Evolutionary conservation across 35 echinoderm and acorn worm species (phyloP).

Genomic region (Strongylocentrotus purpuratus): DNA sequence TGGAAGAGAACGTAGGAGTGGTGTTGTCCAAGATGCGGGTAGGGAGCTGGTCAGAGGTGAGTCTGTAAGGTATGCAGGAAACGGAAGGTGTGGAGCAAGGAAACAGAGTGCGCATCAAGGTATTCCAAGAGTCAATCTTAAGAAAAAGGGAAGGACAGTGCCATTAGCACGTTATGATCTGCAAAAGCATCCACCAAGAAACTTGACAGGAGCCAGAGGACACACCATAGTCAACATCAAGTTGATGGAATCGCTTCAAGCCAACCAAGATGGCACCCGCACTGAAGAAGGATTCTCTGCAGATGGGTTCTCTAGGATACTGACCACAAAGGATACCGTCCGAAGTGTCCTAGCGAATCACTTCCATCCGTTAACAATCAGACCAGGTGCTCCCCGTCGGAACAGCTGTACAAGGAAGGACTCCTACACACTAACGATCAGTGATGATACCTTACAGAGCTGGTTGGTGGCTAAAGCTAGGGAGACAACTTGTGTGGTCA

Average conservation of each 20-base stretch:
- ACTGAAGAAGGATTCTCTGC: neutral
- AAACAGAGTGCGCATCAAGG: neutral
- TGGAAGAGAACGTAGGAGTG: neutral
- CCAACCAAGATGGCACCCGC: neutral
- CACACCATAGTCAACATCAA: neutral
- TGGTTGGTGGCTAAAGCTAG: neutral
- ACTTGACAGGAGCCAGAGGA: neutral
- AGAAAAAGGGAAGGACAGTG: neutral
- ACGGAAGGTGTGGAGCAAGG: neutral
- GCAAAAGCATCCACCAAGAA: neutral
- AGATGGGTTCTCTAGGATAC: neutral
- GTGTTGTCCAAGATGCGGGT: neutral
- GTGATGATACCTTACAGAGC: neutral
- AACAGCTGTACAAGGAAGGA: neutral
- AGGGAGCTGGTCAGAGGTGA: neutral
- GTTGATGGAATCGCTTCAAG: neutral
- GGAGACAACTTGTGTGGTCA: neutral
- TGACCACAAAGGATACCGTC: neutral
- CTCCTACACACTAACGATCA: neutral
- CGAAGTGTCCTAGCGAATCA: neutral
- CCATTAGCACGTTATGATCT: neutral
- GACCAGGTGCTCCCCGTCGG: neutral
- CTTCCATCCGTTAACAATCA: conserved; percentile 19
- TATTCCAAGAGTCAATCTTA: neutral
- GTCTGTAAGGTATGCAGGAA: neutral